Evolutionary conservation across 64 coral and sea anemone genomes (phyloP), one percentile per base, ranked within the genome.

Genomic region (Montipora capricornis): DNA sequence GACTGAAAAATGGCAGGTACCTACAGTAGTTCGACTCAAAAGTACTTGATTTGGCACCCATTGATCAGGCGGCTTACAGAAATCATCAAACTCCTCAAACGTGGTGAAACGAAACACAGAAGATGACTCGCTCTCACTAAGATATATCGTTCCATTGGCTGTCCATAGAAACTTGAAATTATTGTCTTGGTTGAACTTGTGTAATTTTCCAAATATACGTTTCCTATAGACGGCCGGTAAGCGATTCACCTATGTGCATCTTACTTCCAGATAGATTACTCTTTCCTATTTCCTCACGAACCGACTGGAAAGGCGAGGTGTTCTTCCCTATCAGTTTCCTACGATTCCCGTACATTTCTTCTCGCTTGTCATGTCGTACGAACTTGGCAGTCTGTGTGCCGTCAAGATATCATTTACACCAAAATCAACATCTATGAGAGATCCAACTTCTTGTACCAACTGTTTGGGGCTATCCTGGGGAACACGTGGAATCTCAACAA

Each of bases 131-230:
- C 26, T 26, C 26, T 26, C 26, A 26, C 26, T 26, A 26, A 26
- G 26, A 26, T 26, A 26, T 26, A 26, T 26, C 26, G 26, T 26
- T 26, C 26, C 26, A 26, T 26, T 46, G 47, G 12, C 59, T 44
- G 91, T 93, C 91, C 91, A 93, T 20, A 79, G 11, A 69, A 78
- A 93, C 44, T 87, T 93, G 44, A 64, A 90, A 46, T 90, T 80
- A 26, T 90, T 79, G 53, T 80, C 88, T 64, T 47, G 20, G 29
- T 79, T 90, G 16, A 88, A 93, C 22, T 87, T 70, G 37, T 87
- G 50, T 12, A 78, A 47, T 59, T 50, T 77, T 37, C 79, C 81
- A 93, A 93, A 87, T 49, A 93, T 7, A 11, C 60, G 60, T 64
- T 64, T 87, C 52, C 91, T 77, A 57, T 78, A 87, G 60, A 74